phyloP scores from a whole-genome alignment of 2,797 vertebrate genomes.

The Chloroceryle amazona region DNA sequence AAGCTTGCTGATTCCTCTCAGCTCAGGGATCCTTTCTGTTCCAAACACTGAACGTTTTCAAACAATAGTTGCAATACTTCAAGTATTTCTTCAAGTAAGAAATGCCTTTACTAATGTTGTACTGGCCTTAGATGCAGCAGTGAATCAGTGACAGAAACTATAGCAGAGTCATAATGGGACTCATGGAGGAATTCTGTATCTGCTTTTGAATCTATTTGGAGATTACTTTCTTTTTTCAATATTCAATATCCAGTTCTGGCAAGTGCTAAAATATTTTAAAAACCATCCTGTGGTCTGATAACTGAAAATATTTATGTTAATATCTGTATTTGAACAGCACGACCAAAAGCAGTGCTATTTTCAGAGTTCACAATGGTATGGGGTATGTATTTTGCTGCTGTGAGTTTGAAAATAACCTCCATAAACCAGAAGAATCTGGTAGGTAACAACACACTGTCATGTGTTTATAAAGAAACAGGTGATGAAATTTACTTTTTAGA shows the following conservation, averaged over 20 bases:
- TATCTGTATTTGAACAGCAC: background rate
- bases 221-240: background rate
- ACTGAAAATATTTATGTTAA: background rate
- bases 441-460: background rate
- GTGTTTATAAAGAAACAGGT: background rate
- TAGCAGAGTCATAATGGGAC: background rate
- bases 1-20: background rate
- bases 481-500: background rate
- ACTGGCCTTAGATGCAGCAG: background rate
- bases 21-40: background rate
- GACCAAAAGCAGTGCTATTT: background rate
- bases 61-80: background rate
- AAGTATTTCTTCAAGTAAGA: background rate
- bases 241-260: background rate
- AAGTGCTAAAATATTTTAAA: background rate
- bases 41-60: background rate
- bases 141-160: background rate
- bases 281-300: background rate
- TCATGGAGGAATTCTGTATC: background rate
- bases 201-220: background rate
- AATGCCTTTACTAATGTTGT: background rate
- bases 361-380: background rate
- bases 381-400: background rate
- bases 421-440: background rate
- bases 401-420: background rate